Evolutionary conservation across 2,888 invertebrate genomes (phyloP), one percentile per base, ranked within the genome.

Genomic region (Isotomurus palustris): DNA sequence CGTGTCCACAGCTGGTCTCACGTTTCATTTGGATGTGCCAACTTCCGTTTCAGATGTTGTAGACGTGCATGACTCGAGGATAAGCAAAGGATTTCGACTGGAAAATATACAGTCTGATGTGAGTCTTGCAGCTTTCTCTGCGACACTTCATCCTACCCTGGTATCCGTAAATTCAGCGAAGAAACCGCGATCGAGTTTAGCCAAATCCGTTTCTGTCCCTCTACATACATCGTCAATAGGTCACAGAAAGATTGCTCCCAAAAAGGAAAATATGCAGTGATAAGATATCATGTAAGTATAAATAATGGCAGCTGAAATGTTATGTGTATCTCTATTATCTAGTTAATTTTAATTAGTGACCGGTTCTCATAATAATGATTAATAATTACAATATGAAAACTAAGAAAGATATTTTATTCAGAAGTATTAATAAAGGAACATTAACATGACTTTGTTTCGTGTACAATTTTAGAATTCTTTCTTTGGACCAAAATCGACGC

Each of bases 31-130:
- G 24, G 22, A 43, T 24, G 24, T 22, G 10, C 43, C 43, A 22
- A 22, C 24, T 12, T 29, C 53, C 4, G 57, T 58, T 1, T 32
- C 22, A 12, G 56, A 67, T 21, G 66, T 64, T 19, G 50, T 66
- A 32, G 67, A 67, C 29, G 67, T 66, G 41, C 61, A 57, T 35
- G 58, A 68, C 6, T 22, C 19, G 3, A 3, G 22, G 5, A 14
- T 22, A 8, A 21, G 12, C 10, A 43, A 43, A 14, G 43, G 43
- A 22, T 5, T 43, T 5, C 21, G 43, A 5, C 24, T 43, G 24
- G 43, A 43, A 24, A 43, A 19, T 43, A 43, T 43, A 4, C 22
- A 21, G 10, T 43, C 43, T 4, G 43, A 43, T 43, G 43, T 43
- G 14, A 43, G 24, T 14, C 6, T 43, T 14, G 21, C 43, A 22